phyloP scores from a whole-genome alignment of 2,888 invertebrate genomes.

The Galerucella nymphaeae region DNA sequence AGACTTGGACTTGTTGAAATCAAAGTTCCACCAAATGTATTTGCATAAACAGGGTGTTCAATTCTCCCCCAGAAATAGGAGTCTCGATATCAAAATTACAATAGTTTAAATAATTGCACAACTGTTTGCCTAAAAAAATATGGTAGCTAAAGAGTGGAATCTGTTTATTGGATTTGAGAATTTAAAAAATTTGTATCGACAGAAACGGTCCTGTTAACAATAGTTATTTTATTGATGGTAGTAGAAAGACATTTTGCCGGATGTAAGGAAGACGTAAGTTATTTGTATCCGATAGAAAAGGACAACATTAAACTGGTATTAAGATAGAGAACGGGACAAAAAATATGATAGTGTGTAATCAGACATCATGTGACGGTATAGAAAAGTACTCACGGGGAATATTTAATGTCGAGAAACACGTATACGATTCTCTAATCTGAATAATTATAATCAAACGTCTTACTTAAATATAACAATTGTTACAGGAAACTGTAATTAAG shows the following conservation, averaged over 20 bases:
- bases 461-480: no score
- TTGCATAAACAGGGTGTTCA: no score
- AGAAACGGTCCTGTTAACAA: constrained; percentile 40
- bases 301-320: constrained; percentile 48
- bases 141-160: no score
- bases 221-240: constrained; percentile 58
- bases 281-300: constrained; percentile 64
- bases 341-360: constrained; percentile 66
- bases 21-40: no score
- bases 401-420: constrained; percentile 47
- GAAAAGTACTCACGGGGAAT: constrained; percentile 59
- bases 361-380: constrained; percentile 63
- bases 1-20: no score
- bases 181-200: no score
- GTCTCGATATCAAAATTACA: no score
- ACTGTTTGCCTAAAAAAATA: no score
- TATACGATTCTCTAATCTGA: constrained; percentile 2
- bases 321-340: constrained; percentile 58
- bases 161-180: no score
- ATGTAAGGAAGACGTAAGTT: constrained; percentile 64
- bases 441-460: not conserved
- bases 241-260: constrained; percentile 58
- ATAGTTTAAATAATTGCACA: no score
- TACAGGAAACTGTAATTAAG: no score
- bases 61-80: no score